phyloP scores from a whole-genome alignment of 2,888 invertebrate species.

The Leucozona laternaria region DNA sequence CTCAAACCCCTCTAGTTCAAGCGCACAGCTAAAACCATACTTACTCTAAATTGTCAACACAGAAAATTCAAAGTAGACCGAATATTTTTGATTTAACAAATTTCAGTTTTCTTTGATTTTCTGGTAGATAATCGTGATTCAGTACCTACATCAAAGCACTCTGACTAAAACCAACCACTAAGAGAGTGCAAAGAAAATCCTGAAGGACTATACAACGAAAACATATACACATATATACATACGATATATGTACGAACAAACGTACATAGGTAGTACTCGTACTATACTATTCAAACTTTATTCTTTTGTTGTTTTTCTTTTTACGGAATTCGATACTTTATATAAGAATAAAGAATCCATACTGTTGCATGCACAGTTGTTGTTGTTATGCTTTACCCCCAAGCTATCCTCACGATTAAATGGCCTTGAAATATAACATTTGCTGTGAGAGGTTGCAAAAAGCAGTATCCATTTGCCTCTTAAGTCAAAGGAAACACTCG shows the following conservation, averaged over 20 bases:
- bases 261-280: too few relatives aligned
- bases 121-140: not conserved
- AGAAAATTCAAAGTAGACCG: not conserved
- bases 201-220: not conserved
- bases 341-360: constrained; percentile 22
- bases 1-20: too few relatives aligned
- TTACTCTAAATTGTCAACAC: not conserved
- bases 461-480: constrained; percentile 29
- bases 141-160: not conserved
- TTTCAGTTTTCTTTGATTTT: not conserved
- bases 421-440: constrained; percentile 35
- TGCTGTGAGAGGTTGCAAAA: constrained; percentile 25
- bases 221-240: too few relatives aligned
- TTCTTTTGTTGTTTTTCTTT: not conserved
- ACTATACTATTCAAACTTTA: not conserved
- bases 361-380: constrained; percentile 25
- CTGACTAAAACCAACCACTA: not conserved
- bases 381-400: not conserved
- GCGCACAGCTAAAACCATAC: too few relatives aligned
- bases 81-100: not conserved
- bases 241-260: too few relatives aligned
- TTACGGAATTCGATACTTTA: not conserved
- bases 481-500: constrained; percentile 31
- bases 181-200: not conserved
- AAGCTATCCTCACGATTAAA: not conserved